phyloP scores from a whole-genome alignment of 2,797 vertebrate genomes.

The Acipenser oxyrinchus region DNA sequence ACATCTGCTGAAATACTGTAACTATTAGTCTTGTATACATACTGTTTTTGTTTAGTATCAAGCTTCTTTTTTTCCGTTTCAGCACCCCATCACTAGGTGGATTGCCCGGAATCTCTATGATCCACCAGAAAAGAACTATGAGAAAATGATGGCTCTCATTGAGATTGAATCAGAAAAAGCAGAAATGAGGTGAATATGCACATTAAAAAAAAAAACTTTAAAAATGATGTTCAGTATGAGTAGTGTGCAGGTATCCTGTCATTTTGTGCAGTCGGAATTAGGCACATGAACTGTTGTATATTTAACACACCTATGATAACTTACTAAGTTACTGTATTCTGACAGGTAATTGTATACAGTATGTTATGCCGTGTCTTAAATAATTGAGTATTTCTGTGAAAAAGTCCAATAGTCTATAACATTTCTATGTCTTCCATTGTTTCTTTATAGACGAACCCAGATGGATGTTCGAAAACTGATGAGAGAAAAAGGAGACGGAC shows the following conservation, averaged over 20 bases:
- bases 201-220: too few relatives aligned
- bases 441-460: slow-evolving; percentile 57
- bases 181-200: slow-evolving; percentile 64
- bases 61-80: neutral
- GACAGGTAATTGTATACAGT: too few relatives aligned
- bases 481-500: slow-evolving; percentile 79
- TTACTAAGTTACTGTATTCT: too few relatives aligned
- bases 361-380: too few relatives aligned
- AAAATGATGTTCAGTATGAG: too few relatives aligned
- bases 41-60: too few relatives aligned
- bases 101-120: slow-evolving; percentile 64
- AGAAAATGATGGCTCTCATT: slow-evolving; percentile 76
- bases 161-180: slow-evolving; percentile 68
- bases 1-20: neutral
- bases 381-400: too few relatives aligned
- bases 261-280: too few relatives aligned
- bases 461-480: slow-evolving; percentile 70
- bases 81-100: slow-evolving; percentile 94
- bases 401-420: too few relatives aligned
- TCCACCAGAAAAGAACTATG: slow-evolving; percentile 80
- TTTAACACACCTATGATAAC: too few relatives aligned
- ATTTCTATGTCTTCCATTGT: neutral
- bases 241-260: too few relatives aligned
- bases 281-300: too few relatives aligned
- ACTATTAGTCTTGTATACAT: neutral